phyloP scores from a whole-genome alignment of 2,888 invertebrate genomes.

The Spodoptera exigua region DNA sequence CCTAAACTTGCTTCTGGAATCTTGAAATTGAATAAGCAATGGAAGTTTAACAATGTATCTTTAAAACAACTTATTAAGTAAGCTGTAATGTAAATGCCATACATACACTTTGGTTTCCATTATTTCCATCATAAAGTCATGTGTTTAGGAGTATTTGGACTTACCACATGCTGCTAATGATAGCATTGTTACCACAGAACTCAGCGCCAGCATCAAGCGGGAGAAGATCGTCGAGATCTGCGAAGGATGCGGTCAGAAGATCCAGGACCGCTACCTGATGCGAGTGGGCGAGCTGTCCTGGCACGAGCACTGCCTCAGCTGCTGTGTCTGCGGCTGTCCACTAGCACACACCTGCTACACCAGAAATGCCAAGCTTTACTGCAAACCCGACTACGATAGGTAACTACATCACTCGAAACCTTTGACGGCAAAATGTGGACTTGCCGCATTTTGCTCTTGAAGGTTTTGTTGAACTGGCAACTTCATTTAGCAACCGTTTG shows the following conservation, averaged over 20 bases:
- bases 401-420: constrained; percentile 75
- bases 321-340: constrained; percentile 97
- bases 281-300: constrained; percentile 97
- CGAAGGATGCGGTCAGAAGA: constrained; percentile 98
- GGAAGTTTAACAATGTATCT: no score
- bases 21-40: no score
- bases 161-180: constrained; percentile 76
- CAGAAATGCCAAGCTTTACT: constrained; percentile 97
- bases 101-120: no score
- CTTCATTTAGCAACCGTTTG: constrained; percentile 8
- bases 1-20: no score
- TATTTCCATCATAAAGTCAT: background rate
- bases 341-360: constrained; percentile 98
- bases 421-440: constrained; percentile 12
- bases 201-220: constrained; percentile 91
- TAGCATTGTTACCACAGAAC: constrained; percentile 72
- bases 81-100: no score
- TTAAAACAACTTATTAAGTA: no score
- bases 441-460: constrained; percentile 12
- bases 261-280: constrained; percentile 98
- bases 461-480: constrained; percentile 7
- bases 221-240: constrained; percentile 96
- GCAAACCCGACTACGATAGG: constrained; percentile 99
- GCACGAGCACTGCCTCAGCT: constrained; percentile 98
- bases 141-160: constrained; percentile 19